These are phyloP conservation scores for Rattus rattus DNA, from an alignment of 2,113 vertebrate species.

Conservation along the genomic window DNA sequence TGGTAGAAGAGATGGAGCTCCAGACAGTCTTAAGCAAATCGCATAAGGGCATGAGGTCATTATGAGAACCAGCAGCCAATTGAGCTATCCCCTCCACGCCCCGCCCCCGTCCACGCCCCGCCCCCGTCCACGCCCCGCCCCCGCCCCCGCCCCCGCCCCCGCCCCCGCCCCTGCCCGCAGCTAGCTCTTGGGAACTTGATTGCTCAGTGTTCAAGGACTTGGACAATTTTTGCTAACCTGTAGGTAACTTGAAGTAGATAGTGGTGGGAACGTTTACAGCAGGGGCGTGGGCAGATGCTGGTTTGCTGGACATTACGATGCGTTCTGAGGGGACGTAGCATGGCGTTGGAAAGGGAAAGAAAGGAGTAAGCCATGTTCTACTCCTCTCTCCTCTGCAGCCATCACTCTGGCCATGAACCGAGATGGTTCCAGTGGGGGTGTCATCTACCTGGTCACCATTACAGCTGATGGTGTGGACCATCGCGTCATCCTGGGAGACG, in stretches of 20 bases:
- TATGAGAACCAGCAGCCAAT: not conserved
- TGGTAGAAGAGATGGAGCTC: not conserved
- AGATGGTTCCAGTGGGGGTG: slow-evolving; percentile 92
- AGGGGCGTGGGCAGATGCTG: no score
- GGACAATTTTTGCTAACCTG: not conserved
- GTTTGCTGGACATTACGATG: not conserved
- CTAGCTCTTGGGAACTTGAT: fast-evolving
- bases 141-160: not conserved
- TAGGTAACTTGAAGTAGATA: not conserved
- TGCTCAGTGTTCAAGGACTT: not conserved
- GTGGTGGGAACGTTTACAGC: not conserved
- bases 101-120: no score
- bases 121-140: no score
- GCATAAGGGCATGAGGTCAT: not conserved
- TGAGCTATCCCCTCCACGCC: not conserved
- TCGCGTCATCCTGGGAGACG: slow-evolving; percentile 88
- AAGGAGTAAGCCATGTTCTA: not conserved
- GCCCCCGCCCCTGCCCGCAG: fast-evolving
- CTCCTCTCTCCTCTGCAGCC: slow-evolving; percentile 80
- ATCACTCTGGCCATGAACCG: slow-evolving; percentile 91
- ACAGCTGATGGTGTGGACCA: slow-evolving; percentile 89
- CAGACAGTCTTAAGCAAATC: not conserved
- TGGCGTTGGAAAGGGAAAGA: not conserved
- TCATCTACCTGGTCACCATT: slow-evolving; percentile 91
- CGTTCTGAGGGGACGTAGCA: not conserved